Conservation (phyloP, 1,140 invertebrate species). For the Hydropsyche tenuis region DNA sequence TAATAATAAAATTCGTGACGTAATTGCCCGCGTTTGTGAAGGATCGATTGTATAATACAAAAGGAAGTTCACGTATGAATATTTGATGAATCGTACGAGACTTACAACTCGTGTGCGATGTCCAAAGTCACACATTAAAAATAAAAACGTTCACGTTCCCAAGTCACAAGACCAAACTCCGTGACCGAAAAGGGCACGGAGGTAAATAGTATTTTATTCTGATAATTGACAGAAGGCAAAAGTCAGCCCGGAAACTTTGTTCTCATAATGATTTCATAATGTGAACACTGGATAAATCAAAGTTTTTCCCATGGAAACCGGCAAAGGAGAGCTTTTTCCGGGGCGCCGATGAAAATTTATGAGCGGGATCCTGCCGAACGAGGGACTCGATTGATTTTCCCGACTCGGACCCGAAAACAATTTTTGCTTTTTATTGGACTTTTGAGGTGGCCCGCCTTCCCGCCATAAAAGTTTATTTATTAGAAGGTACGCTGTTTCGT, state of each 20-base stretch:
- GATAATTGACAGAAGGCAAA: too few species aligned
- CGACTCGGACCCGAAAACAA: conserved; percentile 27
- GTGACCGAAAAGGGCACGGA: too few species aligned
- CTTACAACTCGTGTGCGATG: too few species aligned
- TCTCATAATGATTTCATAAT: conserved; percentile 18
- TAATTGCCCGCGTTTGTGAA: too few species aligned
- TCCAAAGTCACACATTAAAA: too few species aligned
- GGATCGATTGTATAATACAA: too few species aligned
- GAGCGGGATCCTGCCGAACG: conserved; percentile 16
- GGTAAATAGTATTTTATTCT: too few species aligned
- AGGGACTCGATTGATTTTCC: conserved; percentile 30
- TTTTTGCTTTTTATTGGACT: conserved; percentile 39
- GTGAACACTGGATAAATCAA: conserved; percentile 12
- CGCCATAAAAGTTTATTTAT: conserved; percentile 35
- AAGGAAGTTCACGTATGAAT: too few species aligned
- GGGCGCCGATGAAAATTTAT: conserved; percentile 39
- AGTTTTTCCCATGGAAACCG: neutral
- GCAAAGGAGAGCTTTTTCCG: neutral
- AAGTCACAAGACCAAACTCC: too few species aligned
- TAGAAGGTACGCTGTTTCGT: conserved; percentile 18
- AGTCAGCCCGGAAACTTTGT: neutral
- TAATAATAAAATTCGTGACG: too few species aligned
- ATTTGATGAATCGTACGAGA: too few species aligned
- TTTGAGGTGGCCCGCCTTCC: conserved; percentile 22
- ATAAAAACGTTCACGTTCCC: too few species aligned